Percentiles rank a stretch among this genome's conserved stretches.
phyloP scores from a whole-genome alignment of 2,888 invertebrate species.

The Coelogynopora nodosa region DNA sequence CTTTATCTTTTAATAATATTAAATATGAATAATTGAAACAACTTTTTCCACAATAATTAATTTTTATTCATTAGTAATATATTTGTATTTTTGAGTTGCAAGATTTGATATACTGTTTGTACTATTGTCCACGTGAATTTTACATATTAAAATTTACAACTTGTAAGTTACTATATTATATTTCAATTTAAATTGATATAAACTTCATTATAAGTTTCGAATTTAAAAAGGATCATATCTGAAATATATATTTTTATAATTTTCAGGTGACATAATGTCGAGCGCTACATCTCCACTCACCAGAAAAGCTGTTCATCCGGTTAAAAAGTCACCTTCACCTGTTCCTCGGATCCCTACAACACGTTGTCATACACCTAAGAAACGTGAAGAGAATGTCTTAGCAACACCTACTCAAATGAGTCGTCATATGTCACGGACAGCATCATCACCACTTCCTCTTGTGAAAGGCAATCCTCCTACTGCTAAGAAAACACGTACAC shows the following conservation, averaged over 20 bases:
- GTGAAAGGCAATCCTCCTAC: background rate
- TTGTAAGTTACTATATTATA: too few species aligned
- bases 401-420: background rate
- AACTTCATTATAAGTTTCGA: too few species aligned
- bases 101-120: too few species aligned
- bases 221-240: too few species aligned
- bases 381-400: background rate
- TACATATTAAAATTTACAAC: too few species aligned
- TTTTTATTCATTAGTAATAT: too few species aligned
- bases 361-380: background rate
- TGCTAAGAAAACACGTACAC: background rate
- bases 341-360: background rate
- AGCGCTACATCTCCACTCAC: background rate
- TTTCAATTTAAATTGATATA: too few species aligned
- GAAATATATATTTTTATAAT: background rate
- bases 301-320: background rate
- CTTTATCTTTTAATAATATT: too few species aligned
- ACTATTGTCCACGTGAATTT: too few species aligned
- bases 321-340: background rate
- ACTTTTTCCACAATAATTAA: too few species aligned
- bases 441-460: background rate
- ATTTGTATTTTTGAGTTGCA: too few species aligned
- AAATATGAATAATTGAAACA: too few species aligned
- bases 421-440: background rate
- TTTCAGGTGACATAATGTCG: background rate